These are phyloP conservation scores for Mnemiopsis leidyi DNA, from an alignment of 37 sponge, comb jelly and placozoan genomes.

Conservation along the genomic window DNA sequence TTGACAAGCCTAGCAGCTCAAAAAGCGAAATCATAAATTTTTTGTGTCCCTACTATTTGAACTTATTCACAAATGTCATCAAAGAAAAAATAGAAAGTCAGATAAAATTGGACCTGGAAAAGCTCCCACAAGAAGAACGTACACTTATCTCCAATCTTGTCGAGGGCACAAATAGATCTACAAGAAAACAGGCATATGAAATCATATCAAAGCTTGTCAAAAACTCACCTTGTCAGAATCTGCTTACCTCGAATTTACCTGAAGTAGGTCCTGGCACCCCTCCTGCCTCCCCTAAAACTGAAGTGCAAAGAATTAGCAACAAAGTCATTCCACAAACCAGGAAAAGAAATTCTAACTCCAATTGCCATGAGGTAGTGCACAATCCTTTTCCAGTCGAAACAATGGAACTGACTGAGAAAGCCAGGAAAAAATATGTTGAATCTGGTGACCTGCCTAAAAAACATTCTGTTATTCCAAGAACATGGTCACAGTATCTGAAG, in stretches of 20 bases:
- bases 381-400: neutral
- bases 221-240: neutral
- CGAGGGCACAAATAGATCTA: neutral
- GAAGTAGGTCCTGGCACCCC: conserved; percentile 18
- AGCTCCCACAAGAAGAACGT: neutral
- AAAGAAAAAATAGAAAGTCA: neutral
- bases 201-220: conserved; percentile 35
- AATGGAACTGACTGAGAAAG: neutral
- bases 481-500: neutral
- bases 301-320: neutral
- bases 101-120: conserved; percentile 14
- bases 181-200: neutral
- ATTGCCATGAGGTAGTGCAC: neutral
- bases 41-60: conserved; percentile 2
- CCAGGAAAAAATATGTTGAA: neutral
- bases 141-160: neutral
- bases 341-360: neutral
- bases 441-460: neutral
- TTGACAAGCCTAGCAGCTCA: neutral
- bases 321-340: neutral
- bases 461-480: neutral
- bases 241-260: neutral
- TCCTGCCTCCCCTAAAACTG: conserved; percentile 19
- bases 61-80: neutral
- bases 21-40: neutral